A percentile compares a stretch with the other conserved stretches of the same genome.
Evolutionary conservation across 2,888 invertebrate genomes (phyloP).

Genomic region (Scaptomyza tumidula): DNA sequence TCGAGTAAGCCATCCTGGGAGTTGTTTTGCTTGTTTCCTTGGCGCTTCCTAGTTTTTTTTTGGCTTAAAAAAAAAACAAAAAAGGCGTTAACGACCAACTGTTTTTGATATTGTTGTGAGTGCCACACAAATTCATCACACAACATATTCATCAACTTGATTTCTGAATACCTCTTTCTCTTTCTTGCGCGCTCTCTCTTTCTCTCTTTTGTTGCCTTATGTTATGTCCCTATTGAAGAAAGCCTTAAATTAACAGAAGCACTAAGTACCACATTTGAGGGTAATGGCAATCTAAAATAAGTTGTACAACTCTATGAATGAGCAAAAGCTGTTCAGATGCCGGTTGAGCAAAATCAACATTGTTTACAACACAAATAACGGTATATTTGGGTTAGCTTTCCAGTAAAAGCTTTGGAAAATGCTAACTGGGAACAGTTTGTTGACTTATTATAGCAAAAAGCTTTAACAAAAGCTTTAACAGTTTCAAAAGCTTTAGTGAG

Average conservation of each 20-base stretch:
- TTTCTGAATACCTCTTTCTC: conserved; percentile 42
- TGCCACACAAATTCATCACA: conserved; percentile 71
- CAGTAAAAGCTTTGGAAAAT: conserved; percentile 50
- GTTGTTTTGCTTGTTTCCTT: conserved; percentile 42
- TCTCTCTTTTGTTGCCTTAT: conserved; percentile 2
- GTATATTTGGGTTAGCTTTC: conserved; percentile 29
- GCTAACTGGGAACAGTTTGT: conserved; percentile 53
- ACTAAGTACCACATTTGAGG: conserved; percentile 30
- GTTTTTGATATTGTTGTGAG: conserved; percentile 42
- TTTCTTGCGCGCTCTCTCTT: background rate
- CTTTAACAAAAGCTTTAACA: conserved; percentile 4
- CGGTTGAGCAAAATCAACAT: conserved; percentile 40
- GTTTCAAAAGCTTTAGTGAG: background rate
- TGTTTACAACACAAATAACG: conserved; percentile 48
- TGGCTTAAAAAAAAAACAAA: conserved; percentile 21
- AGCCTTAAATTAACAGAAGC: conserved; percentile 42
- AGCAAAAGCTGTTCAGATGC: conserved; percentile 54
- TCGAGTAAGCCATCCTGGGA: conserved; percentile 68
- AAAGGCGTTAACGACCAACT: conserved; percentile 38
- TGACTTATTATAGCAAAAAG: conserved; percentile 47
- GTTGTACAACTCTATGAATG: conserved; percentile 57
- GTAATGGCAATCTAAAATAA: conserved; percentile 37
- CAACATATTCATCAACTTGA: conserved; percentile 74
- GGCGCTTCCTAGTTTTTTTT: conserved; percentile 14
- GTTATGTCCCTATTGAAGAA: conserved; percentile 18